Evolutionary conservation across 2,888 invertebrate species (phyloP).

Genomic region (Acanthosepion pharaonis): DNA sequence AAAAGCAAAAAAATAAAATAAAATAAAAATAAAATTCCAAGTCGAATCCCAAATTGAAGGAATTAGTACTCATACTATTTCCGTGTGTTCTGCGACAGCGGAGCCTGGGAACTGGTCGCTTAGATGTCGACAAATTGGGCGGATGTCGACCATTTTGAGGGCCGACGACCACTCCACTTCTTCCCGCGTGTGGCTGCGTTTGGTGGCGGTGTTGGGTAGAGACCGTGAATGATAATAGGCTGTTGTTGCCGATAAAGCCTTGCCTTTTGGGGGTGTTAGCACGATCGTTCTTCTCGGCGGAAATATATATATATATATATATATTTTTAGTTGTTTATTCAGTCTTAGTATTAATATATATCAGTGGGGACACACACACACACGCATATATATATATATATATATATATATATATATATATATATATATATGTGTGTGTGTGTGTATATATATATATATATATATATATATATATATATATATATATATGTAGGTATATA

Average conservation of each 20-base stretch:
- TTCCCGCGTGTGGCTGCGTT: not conserved
- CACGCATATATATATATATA: not conserved
- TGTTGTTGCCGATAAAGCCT: not conserved
- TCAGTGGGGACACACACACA: not conserved
- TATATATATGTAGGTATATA: no score
- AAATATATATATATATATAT: no score
- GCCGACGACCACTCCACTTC: not conserved
- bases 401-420: not conserved
- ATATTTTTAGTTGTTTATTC: not conserved
- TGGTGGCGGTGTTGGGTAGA: no score
- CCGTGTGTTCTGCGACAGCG: not conserved
- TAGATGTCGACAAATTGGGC: not conserved
- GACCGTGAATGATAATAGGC: not conserved
- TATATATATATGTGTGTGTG: not conserved
- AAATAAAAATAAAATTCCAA: not conserved
- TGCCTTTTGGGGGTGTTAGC: not conserved
- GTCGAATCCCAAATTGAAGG: not conserved
- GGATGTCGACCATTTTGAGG: not conserved
- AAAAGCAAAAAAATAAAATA: no score
- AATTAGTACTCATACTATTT: not conserved
- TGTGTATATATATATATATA: no score
- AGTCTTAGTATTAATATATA: not conserved
- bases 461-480: no score
- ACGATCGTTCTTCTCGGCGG: no score
- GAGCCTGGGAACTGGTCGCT: conserved; percentile 6